Conservation (phyloP, 1,140 invertebrate species). For the Ceratosolen solmsi region DNA sequence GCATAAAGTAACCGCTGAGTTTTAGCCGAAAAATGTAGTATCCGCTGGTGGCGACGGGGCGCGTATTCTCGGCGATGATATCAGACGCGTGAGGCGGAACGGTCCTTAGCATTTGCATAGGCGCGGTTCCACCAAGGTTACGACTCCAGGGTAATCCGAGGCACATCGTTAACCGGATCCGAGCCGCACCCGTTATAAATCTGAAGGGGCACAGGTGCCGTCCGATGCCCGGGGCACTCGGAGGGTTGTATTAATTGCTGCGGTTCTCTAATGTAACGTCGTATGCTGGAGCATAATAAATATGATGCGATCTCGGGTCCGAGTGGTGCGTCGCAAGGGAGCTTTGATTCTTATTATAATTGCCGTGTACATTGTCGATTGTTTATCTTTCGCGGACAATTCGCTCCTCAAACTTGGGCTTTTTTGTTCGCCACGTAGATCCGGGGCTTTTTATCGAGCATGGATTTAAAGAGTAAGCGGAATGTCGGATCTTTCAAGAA, state of each 20-base stretch:
- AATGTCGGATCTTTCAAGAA: not conserved
- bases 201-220: conserved; percentile 24
- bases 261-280: conserved; percentile 3
- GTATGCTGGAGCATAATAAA: not conserved
- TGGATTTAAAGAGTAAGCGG: not conserved
- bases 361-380: conserved; percentile 19
- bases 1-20: not conserved
- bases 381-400: conserved; percentile 13
- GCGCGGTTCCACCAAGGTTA: conserved; percentile 1
- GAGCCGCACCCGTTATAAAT: conserved; percentile 4
- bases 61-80: not conserved
- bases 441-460: not conserved
- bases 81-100: not conserved
- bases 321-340: not conserved
- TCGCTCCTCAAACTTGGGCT: not conserved
- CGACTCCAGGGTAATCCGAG: conserved; percentile 31
- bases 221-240: not conserved
- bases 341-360: conserved; percentile 25
- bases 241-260: conserved; percentile 27
- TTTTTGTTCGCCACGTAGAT: not conserved
- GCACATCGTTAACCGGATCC: conserved; percentile 34
- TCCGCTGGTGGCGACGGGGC: not conserved
- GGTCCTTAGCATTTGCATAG: not conserved
- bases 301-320: conserved; percentile 13
- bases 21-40: not conserved